Conservation (phyloP, 2,797 vertebrate species). For the Mallotus villosus region DNA sequence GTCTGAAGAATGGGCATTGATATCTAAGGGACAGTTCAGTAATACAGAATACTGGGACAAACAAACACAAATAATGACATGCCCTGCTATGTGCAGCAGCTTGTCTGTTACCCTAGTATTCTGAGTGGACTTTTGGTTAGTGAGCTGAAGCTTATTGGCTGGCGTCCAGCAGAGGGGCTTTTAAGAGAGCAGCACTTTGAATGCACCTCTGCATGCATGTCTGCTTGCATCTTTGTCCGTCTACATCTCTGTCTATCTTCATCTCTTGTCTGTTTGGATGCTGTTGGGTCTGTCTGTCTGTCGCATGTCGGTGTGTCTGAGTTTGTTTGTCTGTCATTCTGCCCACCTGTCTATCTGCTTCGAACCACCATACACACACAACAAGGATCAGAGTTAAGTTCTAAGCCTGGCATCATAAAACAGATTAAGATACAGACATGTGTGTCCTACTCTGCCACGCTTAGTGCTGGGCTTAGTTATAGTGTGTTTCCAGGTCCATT, state of each 20-base stretch:
- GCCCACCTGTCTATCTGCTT: no score
- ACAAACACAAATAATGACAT: not conserved
- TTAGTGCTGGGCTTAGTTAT: not conserved
- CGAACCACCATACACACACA: no score
- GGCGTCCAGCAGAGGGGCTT: not conserved
- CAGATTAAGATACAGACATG: no score
- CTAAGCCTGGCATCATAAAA: no score
- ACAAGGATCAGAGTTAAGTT: no score
- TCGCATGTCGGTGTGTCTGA: not conserved
- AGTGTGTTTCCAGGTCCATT: not conserved
- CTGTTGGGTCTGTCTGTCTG: not conserved
- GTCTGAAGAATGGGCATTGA: no score
- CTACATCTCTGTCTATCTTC: not conserved
- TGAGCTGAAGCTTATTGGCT: not conserved
- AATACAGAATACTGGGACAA: no score
- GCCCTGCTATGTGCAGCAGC: not conserved
- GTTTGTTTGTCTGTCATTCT: no score
- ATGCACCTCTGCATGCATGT: not conserved
- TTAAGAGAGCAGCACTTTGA: not conserved
- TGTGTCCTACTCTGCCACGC: no score
- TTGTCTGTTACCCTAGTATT: not conserved
- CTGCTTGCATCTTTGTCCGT: not conserved
- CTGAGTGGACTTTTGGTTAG: not conserved
- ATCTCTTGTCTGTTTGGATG: not conserved
- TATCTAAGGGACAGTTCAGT: no score